Evolutionary conservation across 2,888 invertebrate genomes (phyloP).

Genomic region (Lypha dubia): DNA sequence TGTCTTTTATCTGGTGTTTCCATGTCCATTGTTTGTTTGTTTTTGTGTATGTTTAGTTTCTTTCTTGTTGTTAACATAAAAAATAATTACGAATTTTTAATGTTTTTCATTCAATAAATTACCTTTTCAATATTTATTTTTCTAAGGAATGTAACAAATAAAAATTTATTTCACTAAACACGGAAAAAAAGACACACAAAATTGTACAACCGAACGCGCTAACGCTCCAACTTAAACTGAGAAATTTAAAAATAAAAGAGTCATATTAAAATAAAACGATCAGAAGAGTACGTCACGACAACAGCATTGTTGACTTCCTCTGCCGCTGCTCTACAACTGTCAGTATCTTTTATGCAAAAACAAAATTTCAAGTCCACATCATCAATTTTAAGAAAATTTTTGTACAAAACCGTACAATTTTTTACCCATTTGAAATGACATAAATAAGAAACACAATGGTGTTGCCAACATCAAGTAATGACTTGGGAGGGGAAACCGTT

Average conservation of each 20-base stretch:
- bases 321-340: neutral
- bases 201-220: constrained; percentile 38
- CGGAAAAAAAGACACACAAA: neutral
- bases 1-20: neutral
- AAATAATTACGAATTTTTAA: constrained; percentile 21
- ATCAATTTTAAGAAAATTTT: constrained; percentile 40
- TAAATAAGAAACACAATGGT: neutral
- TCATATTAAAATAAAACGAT: constrained; percentile 51
- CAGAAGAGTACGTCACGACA: neutral
- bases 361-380: constrained; percentile 58
- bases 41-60: neutral
- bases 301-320: constrained; percentile 9
- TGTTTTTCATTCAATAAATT: constrained; percentile 52
- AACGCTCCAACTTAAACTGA: constrained; percentile 63
- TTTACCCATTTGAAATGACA: constrained; percentile 29
- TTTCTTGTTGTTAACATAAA: neutral
- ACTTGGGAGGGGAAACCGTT: neutral
- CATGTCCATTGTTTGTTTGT: neutral
- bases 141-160: constrained; percentile 58
- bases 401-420: constrained; percentile 17
- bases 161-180: constrained; percentile 37
- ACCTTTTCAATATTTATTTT: constrained; percentile 51
- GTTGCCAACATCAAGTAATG: neutral
- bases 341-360: constrained; percentile 9
- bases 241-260: constrained; percentile 43